Conservation (phyloP, 2,888 invertebrate species). For the Brachycybe producta region DNA sequence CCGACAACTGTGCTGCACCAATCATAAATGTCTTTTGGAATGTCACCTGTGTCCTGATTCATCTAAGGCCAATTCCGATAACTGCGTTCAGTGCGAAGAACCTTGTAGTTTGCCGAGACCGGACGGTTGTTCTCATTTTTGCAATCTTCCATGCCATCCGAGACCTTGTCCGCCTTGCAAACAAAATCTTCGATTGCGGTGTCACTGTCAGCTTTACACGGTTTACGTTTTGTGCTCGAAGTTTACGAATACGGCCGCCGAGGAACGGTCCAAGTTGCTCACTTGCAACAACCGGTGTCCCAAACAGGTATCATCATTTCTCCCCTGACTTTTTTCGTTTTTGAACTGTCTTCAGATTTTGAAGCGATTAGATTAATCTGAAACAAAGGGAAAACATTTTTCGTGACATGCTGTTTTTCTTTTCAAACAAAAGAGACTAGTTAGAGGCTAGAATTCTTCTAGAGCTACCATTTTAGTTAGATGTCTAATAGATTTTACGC, state of each 20-base stretch:
- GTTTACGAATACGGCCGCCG: constrained; percentile 40
- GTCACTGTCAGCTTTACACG: constrained; percentile 69
- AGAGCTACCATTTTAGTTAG: too few species aligned
- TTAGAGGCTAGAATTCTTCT: too few species aligned
- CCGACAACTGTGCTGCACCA: constrained; percentile 33
- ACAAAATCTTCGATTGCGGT: constrained; percentile 51
- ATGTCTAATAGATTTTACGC: too few species aligned
- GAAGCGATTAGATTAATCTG: too few species aligned
- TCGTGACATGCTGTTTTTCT: too few species aligned
- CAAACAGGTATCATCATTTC: constrained; percentile 62
- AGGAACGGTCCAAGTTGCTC: constrained; percentile 36
- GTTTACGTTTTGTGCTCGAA: constrained; percentile 60
- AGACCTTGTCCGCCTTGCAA: constrained; percentile 62
- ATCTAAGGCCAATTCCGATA: constrained; percentile 29
- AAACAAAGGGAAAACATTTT: too few species aligned
- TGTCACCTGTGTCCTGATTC: constrained; percentile 48
- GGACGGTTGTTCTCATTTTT: constrained; percentile 56
- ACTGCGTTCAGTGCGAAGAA: constrained; percentile 46
- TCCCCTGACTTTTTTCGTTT: too few species aligned
- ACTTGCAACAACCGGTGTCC: constrained; percentile 77
- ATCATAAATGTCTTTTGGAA: constrained; percentile 47
- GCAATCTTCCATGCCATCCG: constrained; percentile 46
- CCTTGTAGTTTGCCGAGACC: constrained; percentile 48
- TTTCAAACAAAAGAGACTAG: too few species aligned
- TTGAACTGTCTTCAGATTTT: not conserved